A percentile compares a stretch with the other conserved stretches of the same genome.
phyloP scores from a whole-genome alignment of 2,113 vertebrate genomes.

The Uria aalge region DNA sequence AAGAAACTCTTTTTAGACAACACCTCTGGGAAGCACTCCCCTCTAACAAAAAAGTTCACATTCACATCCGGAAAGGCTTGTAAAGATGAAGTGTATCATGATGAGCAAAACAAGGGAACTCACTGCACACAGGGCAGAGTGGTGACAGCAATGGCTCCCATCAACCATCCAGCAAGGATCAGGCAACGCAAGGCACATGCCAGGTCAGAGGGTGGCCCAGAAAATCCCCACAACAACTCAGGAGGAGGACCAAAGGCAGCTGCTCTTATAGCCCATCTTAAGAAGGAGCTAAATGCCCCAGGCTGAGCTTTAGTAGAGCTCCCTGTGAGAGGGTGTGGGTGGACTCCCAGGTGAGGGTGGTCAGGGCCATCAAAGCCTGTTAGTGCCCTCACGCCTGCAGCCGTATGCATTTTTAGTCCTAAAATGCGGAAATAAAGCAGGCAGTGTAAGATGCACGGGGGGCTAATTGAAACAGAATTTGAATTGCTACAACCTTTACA shows the following conservation, averaged over 20 bases:
- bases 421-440: background rate
- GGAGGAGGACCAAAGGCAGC: accelerated
- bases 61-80: accelerated
- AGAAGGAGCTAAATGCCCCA: accelerated
- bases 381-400: background rate
- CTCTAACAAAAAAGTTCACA: background rate
- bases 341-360: background rate
- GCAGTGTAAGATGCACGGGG: background rate
- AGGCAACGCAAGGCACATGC: accelerated
- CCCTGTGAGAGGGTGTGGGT: background rate
- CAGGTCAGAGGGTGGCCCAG: accelerated
- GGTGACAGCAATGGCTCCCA: background rate
- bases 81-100: background rate
- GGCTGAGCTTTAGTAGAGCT: background rate
- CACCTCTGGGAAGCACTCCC: background rate
- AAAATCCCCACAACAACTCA: accelerated
- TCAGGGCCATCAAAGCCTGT: background rate
- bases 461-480: background rate
- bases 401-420: background rate
- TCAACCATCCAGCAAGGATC: background rate
- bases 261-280: accelerated
- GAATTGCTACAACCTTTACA: background rate
- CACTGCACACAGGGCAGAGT: background rate
- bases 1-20: background rate
- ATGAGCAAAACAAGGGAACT: background rate